phyloP scores from a whole-genome alignment of 2,888 invertebrate genomes.

The Julus scandinavius region DNA sequence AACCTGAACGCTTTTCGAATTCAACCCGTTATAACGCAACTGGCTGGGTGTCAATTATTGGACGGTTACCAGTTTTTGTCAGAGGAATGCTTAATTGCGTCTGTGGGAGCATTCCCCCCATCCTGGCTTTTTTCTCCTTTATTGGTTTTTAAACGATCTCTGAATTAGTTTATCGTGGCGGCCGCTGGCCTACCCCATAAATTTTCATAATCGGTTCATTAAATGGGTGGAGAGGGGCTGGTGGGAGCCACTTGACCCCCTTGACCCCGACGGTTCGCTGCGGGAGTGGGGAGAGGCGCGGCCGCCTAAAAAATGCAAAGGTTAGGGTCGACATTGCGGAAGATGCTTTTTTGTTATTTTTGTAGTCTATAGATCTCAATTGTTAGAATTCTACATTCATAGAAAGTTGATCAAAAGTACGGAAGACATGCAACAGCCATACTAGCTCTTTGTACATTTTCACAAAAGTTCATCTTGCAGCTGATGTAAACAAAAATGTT shows the following conservation, averaged over 20 bases:
- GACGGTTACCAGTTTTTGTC: neutral
- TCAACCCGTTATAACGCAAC: neutral
- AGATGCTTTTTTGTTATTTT: neutral
- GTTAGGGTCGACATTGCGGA: neutral
- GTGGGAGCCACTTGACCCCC: conserved; percentile 39
- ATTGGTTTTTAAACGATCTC: conserved; percentile 38
- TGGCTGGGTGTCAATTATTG: conserved; percentile 7
- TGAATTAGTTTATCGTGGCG: conserved; percentile 35
- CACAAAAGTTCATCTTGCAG: too few species aligned
- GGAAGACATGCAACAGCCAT: too few species aligned
- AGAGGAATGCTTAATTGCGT: conserved; percentile 28
- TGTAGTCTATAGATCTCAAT: too few species aligned
- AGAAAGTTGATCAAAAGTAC: neutral
- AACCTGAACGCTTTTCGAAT: too few species aligned
- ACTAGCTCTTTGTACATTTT: too few species aligned
- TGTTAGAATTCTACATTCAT: too few species aligned
- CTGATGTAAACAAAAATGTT: too few species aligned
- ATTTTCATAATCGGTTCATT: conserved; percentile 42
- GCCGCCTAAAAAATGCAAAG: neutral
- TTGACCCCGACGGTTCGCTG: neutral
- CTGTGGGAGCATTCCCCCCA: conserved; percentile 15
- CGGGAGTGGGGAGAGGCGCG: neutral
- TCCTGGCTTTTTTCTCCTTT: conserved; percentile 18
- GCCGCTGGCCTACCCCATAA: conserved; percentile 39
- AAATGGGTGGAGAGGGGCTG: neutral